Evolutionary conservation across 2,113 vertebrate species (phyloP).

Genomic region (Numenius arquata): DNA sequence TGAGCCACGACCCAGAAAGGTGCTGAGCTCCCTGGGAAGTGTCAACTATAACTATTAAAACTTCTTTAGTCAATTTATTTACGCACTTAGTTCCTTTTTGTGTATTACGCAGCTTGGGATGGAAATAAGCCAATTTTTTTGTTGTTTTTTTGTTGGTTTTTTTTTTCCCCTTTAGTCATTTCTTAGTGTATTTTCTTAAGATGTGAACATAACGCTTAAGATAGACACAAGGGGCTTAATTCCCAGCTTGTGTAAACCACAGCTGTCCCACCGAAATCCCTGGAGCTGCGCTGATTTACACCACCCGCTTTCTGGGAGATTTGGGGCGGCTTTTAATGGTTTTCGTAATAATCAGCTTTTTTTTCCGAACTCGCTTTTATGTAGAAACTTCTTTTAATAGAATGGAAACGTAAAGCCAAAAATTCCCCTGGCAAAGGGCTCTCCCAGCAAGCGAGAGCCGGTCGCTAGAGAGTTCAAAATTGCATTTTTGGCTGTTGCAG

Average conservation of each 20-base stretch:
- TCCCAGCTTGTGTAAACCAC: neutral
- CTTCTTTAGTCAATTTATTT: neutral
- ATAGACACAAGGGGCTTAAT: neutral
- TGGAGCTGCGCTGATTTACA: neutral
- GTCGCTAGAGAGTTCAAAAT: neutral
- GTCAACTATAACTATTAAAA: neutral
- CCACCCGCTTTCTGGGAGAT: neutral
- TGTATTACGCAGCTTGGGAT: neutral
- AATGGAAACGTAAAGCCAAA: neutral
- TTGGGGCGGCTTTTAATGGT: neutral
- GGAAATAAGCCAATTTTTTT: neutral
- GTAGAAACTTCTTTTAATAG: neutral
- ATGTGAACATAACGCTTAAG: accelerated
- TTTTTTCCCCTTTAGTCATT: neutral
- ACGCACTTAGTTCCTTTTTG: neutral
- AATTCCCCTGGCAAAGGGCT: neutral
- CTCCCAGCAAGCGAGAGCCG: accelerated
- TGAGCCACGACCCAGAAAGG: accelerated
- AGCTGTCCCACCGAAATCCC: neutral
- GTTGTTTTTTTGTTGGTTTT: no score
- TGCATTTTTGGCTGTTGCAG: neutral
- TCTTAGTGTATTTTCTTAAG: neutral
- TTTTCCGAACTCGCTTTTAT: neutral
- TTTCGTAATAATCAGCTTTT: neutral
- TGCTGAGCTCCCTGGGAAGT: neutral